Evolutionary conservation across 30 jellyfish, hydroid and myxozoan species (phyloP).

Genomic region (Turritopsis dohrnii): DNA sequence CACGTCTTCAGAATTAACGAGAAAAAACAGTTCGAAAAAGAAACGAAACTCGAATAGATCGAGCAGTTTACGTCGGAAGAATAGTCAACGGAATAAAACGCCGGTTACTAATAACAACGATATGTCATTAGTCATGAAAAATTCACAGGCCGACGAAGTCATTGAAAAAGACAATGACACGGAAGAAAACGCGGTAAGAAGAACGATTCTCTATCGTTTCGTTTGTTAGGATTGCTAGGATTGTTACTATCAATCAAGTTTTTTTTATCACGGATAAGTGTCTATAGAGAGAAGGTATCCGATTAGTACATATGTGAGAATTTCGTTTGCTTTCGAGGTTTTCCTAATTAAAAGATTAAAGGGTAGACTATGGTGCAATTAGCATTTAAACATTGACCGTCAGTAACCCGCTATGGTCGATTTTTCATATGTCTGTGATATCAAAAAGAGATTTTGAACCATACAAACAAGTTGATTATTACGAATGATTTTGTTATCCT

Average conservation of each 20-base stretch:
- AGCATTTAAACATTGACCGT: too few relatives aligned
- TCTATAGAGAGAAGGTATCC: too few relatives aligned
- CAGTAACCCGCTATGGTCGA: too few relatives aligned
- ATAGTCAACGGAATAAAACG: not conserved
- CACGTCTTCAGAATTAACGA: not conserved
- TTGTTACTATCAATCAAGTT: too few relatives aligned
- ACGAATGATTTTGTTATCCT: too few relatives aligned
- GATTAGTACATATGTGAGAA: too few relatives aligned
- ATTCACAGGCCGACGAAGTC: not conserved
- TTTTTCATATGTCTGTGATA: too few relatives aligned
- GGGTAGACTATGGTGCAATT: too few relatives aligned
- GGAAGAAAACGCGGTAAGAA: not conserved
- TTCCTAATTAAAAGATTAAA: too few relatives aligned
- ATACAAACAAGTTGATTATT: too few relatives aligned
- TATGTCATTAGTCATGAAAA: slow-evolving; percentile 1
- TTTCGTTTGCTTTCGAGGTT: too few relatives aligned
- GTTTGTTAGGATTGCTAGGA: not conserved
- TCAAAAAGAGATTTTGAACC: too few relatives aligned
- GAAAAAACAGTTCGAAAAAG: slow-evolving; percentile 10
- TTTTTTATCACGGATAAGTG: not conserved
- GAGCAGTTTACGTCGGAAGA: not conserved
- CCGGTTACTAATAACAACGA: not conserved
- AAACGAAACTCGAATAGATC: slow-evolving; percentile 3
- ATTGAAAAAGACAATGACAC: not conserved
- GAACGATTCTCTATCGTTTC: not conserved